These are phyloP conservation scores for Tauraco erythrolophus DNA, from an alignment of 2,113 vertebrate genomes.

Conservation along the genomic window DNA sequence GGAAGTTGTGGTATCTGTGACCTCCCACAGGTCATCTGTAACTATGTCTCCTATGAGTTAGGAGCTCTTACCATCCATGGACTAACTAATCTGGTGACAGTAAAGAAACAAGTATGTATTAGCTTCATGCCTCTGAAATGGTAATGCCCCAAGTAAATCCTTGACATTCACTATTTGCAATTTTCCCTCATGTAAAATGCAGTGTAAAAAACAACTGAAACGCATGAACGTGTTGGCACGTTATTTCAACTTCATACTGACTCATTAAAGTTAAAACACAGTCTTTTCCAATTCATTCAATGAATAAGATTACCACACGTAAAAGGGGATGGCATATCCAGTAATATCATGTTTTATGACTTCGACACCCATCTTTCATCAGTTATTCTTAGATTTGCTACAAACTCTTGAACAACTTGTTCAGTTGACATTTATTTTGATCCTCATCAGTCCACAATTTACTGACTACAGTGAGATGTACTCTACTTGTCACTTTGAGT, in stretches of 20 bases:
- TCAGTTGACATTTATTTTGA: background rate
- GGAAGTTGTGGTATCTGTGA: slow-evolving; percentile 54
- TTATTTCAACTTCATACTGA: slow-evolving; percentile 31
- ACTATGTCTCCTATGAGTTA: slow-evolving; percentile 60
- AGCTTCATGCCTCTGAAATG: slow-evolving; percentile 78
- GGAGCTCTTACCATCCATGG: slow-evolving; percentile 43
- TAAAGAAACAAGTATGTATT: slow-evolving; percentile 83
- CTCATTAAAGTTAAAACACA: slow-evolving; percentile 48
- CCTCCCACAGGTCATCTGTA: slow-evolving; percentile 76
- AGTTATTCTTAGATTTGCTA: background rate
- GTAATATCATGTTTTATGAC: background rate
- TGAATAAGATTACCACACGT: background rate
- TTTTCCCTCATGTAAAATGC: slow-evolving; percentile 74
- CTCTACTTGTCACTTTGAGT: background rate
- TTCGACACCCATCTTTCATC: background rate
- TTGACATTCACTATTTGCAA: slow-evolving; percentile 79
- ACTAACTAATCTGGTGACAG: slow-evolving; percentile 75
- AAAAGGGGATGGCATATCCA: background rate
- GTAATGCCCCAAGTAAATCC: slow-evolving; percentile 75
- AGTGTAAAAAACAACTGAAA: slow-evolving; percentile 69
- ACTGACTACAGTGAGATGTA: background rate
- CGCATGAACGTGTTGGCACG: slow-evolving; percentile 11
- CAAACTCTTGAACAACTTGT: background rate
- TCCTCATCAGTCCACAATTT: background rate
- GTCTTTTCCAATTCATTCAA: background rate